These are phyloP conservation scores for Bufotes viridis DNA, from an alignment of 2,797 vertebrate species.

Conservation along the genomic window DNA sequence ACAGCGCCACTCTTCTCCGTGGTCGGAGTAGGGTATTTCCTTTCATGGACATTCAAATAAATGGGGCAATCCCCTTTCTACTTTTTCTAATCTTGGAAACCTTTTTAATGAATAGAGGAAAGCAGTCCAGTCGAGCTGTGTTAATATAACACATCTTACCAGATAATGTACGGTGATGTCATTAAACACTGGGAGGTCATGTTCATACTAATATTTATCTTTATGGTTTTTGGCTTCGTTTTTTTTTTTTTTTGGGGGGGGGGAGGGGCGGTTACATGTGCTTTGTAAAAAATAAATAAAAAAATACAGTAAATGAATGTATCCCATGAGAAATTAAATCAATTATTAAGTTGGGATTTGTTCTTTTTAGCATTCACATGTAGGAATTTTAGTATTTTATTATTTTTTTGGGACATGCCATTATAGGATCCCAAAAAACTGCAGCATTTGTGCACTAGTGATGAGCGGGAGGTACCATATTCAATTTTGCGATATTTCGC, in stretches of 20 bases:
- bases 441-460: too few relatives aligned
- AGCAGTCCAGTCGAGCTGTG: background rate
- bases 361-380: too few relatives aligned
- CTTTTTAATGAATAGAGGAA: background rate
- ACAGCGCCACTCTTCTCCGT: too few relatives aligned
- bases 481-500: too few relatives aligned
- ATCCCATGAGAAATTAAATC: background rate
- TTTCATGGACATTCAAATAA: background rate
- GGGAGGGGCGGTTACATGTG: background rate
- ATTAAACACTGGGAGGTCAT: background rate
- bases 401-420: too few relatives aligned
- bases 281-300: too few relatives aligned
- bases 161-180: background rate
- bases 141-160: background rate
- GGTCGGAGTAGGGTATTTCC: too few relatives aligned
- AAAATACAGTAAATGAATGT: too few relatives aligned
- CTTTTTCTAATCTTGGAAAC: background rate
- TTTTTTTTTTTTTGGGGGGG: background rate
- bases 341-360: background rate
- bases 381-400: too few relatives aligned
- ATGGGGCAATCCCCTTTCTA: background rate
- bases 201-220: background rate
- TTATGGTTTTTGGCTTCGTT: background rate
- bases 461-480: too few relatives aligned
- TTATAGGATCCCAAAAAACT: too few relatives aligned